Conservation (phyloP, 2,113 vertebrate genomes). For the Suricata suricatta region DNA sequence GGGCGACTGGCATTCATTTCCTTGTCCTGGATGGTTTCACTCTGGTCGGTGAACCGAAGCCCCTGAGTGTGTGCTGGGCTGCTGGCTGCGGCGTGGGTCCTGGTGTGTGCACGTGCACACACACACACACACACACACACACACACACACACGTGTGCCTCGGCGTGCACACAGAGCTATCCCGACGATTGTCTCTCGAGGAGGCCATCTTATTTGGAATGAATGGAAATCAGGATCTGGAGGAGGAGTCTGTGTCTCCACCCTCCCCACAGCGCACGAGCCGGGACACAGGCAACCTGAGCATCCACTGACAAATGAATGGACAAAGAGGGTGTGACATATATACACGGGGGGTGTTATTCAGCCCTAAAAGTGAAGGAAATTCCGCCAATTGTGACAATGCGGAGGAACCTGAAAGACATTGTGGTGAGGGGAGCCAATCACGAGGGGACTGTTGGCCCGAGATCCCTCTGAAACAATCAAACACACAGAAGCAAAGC, state of each 20-base stretch:
- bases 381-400: rapidly evolving
- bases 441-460: too few relatives aligned
- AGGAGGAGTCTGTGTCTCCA: not conserved
- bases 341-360: not conserved
- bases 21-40: not conserved
- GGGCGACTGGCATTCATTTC: not conserved
- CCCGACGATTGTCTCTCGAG: too few relatives aligned
- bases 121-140: not conserved
- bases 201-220: not conserved
- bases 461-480: not conserved
- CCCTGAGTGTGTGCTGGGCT: not conserved
- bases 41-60: not conserved
- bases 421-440: not conserved
- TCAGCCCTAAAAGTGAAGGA: not conserved
- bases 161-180: not conserved
- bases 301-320: not conserved
- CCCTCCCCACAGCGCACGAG: rapidly evolving
- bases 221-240: not conserved
- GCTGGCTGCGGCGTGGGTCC: rapidly evolving
- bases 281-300: not conserved
- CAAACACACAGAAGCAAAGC: not conserved
- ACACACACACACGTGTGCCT: rapidly evolving
- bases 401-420: not conserved
- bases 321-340: not conserved
- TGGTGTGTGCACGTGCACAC: rapidly evolving